Conservation (phyloP, 2,888 invertebrate genomes). For the Julus scandinavius region DNA sequence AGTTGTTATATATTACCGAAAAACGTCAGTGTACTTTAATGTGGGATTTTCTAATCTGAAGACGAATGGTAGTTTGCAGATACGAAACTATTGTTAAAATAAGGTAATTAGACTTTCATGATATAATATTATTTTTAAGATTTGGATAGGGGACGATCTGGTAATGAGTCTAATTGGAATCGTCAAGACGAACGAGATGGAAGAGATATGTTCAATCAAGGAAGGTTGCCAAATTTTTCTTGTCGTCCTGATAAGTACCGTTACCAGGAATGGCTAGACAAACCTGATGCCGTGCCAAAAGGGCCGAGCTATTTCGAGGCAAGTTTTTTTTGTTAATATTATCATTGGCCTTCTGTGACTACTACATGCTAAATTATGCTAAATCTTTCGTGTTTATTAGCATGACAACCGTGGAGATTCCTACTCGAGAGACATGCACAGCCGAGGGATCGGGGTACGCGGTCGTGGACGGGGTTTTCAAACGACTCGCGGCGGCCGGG, state of each 20-base stretch:
- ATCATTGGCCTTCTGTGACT: not conserved
- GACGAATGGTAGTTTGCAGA: too few relatives aligned
- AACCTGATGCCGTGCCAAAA: conserved; percentile 62
- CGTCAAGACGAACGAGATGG: conserved; percentile 34
- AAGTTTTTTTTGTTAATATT: conserved; percentile 48
- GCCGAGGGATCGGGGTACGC: conserved; percentile 22
- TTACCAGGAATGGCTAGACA: conserved; percentile 62
- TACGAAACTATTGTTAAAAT: too few relatives aligned
- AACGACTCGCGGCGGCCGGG: conserved; percentile 28
- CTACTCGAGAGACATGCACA: conserved; percentile 5
- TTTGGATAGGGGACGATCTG: conserved; percentile 24
- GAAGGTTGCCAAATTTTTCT: conserved; percentile 58
- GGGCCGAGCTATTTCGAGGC: conserved; percentile 63
- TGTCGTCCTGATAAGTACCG: conserved; percentile 62
- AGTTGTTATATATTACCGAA: not conserved
- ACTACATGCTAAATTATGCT: not conserved
- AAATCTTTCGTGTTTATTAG: conserved; percentile 23
- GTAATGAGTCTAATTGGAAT: conserved; percentile 37
- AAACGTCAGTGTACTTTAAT: not conserved
- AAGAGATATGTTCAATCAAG: conserved; percentile 45
- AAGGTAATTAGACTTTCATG: too few relatives aligned
- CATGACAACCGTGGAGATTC: conserved; percentile 50
- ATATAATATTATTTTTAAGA: not conserved
- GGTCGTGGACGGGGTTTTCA: conserved; percentile 35
- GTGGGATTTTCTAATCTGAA: too few relatives aligned